Conservation (phyloP, 2,113 vertebrate species). For the Apistogramma diplotaenia region DNA sequence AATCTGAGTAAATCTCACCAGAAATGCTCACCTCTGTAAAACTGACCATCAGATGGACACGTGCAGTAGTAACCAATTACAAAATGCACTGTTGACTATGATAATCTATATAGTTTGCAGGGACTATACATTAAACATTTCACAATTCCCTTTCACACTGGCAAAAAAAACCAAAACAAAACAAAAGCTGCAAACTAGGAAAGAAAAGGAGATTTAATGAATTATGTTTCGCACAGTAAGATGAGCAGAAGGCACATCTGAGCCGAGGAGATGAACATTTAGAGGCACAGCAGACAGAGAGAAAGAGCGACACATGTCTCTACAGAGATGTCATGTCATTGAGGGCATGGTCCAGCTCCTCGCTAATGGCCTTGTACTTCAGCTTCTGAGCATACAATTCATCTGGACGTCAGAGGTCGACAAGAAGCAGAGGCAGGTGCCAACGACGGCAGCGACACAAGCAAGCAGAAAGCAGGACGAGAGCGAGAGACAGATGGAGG, state of each 20-base stretch:
- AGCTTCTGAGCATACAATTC: slow-evolving; percentile 93
- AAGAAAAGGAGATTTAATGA: slow-evolving; percentile 56
- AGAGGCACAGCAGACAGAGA: neutral
- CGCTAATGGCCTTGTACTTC: slow-evolving; percentile 93
- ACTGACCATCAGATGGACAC: slow-evolving; percentile 1
- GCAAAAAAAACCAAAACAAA: neutral
- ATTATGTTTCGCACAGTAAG: slow-evolving; percentile 9
- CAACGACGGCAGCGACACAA: slow-evolving; percentile 67
- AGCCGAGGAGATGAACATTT: slow-evolving; percentile 2
- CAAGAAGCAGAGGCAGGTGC: slow-evolving; percentile 59
- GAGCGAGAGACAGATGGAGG: slow-evolving; percentile 51
- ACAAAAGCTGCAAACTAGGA: slow-evolving; percentile 42
- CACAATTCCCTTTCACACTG: neutral
- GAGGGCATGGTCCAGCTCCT: slow-evolving; percentile 92
- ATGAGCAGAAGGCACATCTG: slow-evolving; percentile 52
- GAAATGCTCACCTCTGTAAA: slow-evolving; percentile 58
- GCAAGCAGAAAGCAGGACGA: slow-evolving; percentile 56
- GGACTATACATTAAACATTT: neutral
- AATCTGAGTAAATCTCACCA: slow-evolving; percentile 7
- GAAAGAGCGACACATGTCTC: slow-evolving; percentile 29
- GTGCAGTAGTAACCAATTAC: neutral
- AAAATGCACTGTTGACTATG: neutral
- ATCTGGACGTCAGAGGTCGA: slow-evolving; percentile 75
- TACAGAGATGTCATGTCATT: slow-evolving; percentile 91
- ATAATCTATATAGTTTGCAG: neutral